phyloP scores from a whole-genome alignment of 2,888 invertebrate species.

The Pheosia gnoma region DNA sequence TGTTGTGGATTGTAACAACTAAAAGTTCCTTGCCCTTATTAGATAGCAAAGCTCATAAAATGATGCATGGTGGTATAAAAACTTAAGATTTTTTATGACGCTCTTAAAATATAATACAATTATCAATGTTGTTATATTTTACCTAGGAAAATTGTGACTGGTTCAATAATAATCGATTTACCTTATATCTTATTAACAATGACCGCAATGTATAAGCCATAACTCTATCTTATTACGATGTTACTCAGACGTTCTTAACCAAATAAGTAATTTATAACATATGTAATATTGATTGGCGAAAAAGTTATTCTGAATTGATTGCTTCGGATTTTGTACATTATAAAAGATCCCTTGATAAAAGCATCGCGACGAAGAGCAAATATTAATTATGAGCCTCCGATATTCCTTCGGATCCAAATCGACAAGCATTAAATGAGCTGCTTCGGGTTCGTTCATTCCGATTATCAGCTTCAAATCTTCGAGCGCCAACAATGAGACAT shows the following conservation, averaged over 20 bases:
- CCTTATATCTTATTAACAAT: too few relatives aligned
- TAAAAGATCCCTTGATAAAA: conserved; percentile 11
- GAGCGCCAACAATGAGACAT: conserved; percentile 65
- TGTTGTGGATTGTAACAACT: conserved; percentile 49
- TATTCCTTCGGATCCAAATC: conserved; percentile 54
- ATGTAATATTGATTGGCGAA: not conserved
- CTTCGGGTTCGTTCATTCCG: conserved; percentile 60
- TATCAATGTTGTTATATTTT: conserved; percentile 2
- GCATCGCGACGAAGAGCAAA: conserved; percentile 31
- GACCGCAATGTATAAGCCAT: too few relatives aligned
- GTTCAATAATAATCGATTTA: too few relatives aligned
- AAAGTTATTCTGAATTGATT: conserved; percentile 3
- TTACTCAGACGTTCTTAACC: too few relatives aligned
- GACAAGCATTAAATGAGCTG: conserved; percentile 81
- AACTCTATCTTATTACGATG: too few relatives aligned
- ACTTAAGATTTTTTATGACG: conserved; percentile 42
- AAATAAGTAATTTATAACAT: not conserved
- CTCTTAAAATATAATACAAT: conserved; percentile 40
- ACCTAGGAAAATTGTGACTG: too few relatives aligned
- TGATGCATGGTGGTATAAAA: conserved; percentile 54
- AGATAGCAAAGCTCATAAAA: conserved; percentile 46
- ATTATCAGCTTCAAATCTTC: conserved; percentile 74
- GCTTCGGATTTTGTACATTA: not conserved
- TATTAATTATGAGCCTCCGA: conserved; percentile 42
- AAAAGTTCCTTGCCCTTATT: conserved; percentile 52